phyloP scores from a whole-genome alignment of 2,113 vertebrate species.

The Bubalus kerabau region DNA sequence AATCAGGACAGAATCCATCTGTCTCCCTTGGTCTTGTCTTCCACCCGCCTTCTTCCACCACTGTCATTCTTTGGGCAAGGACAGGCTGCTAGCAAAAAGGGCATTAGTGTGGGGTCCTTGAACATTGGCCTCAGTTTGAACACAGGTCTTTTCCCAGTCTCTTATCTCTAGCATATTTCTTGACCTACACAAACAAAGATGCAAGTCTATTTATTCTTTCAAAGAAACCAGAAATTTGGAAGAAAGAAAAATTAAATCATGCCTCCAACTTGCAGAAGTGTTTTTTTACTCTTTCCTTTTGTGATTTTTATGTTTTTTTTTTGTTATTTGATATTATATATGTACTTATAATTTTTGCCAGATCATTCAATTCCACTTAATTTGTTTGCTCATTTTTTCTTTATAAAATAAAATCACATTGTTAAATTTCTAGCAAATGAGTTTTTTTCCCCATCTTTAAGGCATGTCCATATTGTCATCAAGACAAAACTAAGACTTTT shows the following conservation, averaged over 20 bases:
- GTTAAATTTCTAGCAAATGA: background rate
- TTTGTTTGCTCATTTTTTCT: slow-evolving; percentile 20
- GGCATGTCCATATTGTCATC: background rate
- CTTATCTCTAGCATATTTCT: background rate
- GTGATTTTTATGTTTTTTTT: background rate
- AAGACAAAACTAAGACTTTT: background rate
- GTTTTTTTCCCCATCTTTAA: background rate
- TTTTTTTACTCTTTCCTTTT: background rate
- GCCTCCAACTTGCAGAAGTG: background rate
- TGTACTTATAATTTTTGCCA: background rate
- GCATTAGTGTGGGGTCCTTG: background rate
- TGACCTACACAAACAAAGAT: background rate
- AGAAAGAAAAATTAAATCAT: slow-evolving; percentile 46
- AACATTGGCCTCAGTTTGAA: background rate
- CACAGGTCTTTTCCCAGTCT: slow-evolving; percentile 20
- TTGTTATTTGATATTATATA: background rate
- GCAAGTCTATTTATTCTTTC: background rate
- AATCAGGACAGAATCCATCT: background rate
- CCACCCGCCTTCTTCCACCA: background rate
- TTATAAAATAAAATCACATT: background rate
- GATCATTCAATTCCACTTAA: background rate
- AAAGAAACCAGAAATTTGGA: slow-evolving; percentile 7
- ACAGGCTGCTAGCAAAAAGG: slow-evolving; percentile 23
- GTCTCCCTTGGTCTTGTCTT: background rate
- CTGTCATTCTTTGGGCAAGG: background rate